Base-by-base conservation (phyloP, 1,140 invertebrate genomes). In the Planococcus citri region DNA sequence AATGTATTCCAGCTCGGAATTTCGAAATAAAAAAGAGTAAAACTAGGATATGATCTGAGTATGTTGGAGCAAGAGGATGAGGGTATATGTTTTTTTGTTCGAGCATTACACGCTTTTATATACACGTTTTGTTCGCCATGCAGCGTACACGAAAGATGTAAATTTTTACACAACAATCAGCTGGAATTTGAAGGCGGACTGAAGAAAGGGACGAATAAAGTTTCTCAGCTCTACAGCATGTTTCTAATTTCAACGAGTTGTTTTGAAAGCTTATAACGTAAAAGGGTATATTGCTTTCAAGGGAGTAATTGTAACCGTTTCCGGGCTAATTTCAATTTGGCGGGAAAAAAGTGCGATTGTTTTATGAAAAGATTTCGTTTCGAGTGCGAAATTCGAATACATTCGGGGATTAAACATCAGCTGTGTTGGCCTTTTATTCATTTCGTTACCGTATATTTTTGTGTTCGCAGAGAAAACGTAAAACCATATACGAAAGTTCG, bases 401-500 rank as follows among this genome's bases (percentile, higher is more conserved):
- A 37, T 37, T 37, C 33, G 33, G 33, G 33, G 33, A 37, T 37
- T 37, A 8, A 37, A n/a, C n/a, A n/a, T n/a, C n/a, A n/a, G n/a
- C n/a, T n/a, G n/a, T n/a, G n/a, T n/a, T n/a, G n/a, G n/a, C n/a
- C n/a, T n/a, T n/a, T n/a, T n/a, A n/a, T n/a, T n/a, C n/a, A n/a
- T n/a, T n/a, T n/a, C n/a, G n/a, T 14, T 9, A 51, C 41, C 12
- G 12, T 9, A 17, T 9, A 17, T 51, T 20, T 51, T 51, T 51
- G 3, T 10, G 33, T 10, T 57, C 57, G n/a, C 41, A 72, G 72
- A 72, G 68, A 38, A 64, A 73, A 51, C 61, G 41, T 57, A 71
- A 73, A 68, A 71, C 68, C 60, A 69, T 60, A 64, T 70, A 64
- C 60, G 60, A 73, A 68, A 24, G 70, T 64, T 37, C 70, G n/a